Base-by-base conservation (phyloP, 2,113 vertebrate species). In the Oreochromis tanganicae region DNA sequence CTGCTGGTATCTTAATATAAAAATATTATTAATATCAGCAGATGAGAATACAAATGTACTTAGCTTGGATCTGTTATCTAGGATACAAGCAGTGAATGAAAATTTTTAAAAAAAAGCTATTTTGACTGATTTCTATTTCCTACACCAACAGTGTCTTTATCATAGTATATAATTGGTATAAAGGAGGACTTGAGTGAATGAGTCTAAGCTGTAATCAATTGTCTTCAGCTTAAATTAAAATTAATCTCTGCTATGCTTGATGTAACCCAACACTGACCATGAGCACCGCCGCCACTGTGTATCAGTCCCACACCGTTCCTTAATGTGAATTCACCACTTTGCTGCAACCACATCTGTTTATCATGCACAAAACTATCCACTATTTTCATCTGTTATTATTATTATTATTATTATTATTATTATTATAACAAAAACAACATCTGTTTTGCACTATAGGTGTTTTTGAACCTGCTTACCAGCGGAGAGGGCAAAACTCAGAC, bases 381-480 rank as follows among this genome's bases (percentile, higher is more conserved):
- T 66, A 21, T 66, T 66, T 66, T 13, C 2, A 66, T 66, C 17
- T 66, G 2, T 19, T 8, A 36, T 36, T 36, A 36, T 34, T 34
- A 34, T 34, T 34, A 32, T 32, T 34, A 3, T 24, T 24, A 0
- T 24, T 56, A 3, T 32, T 59, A 0, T 59, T 17, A 2, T 59
- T 9, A 0, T 32, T 2, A 61, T 34, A 11, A n/a, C 61, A 66
- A 68, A 68, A 68, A 68, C 61, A 68, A 38, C 6, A 7, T 3
- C 5, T 21, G 21, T 21, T 38, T 38, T 38, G 61, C 34, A 68
- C 34, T 21, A 54, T 13, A 16, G 96, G 91, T 34, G 10, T 32
- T 78, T 14, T 94, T 56, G 38, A 92, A 89, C 48, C 48, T 97
- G 63, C 59, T 96, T 78, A 88, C 83, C 8, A 48, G 89, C 2